Evolutionary conservation across 2,797 vertebrate genomes (phyloP).

Genomic region (Trichosurus vulpecula): DNA sequence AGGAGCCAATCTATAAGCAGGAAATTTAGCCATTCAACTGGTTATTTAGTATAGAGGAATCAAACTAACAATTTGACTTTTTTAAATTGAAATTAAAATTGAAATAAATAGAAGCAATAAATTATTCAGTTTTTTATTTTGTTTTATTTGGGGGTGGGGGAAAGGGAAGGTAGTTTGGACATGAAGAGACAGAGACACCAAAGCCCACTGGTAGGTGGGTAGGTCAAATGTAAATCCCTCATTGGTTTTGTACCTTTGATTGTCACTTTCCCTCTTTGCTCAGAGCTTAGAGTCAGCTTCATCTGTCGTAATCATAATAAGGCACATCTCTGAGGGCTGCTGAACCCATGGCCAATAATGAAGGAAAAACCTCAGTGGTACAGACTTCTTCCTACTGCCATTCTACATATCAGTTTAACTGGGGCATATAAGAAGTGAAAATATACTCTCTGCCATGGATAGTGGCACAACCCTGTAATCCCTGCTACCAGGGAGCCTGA

Average conservation of each 20-base stretch:
- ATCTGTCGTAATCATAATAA: background rate
- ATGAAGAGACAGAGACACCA: background rate
- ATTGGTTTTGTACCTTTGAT: background rate
- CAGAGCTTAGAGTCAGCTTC: background rate
- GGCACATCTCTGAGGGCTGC: background rate
- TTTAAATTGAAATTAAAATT: too few species aligned
- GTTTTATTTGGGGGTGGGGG: background rate
- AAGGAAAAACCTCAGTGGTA: background rate
- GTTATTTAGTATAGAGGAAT: background rate
- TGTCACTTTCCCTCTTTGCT: background rate
- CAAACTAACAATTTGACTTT: background rate
- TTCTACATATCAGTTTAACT: background rate
- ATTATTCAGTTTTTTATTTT: background rate
- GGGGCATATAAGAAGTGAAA: background rate
- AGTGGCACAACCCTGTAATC: background rate
- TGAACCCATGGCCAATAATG: background rate
- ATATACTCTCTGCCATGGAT: background rate
- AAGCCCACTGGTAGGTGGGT: background rate
- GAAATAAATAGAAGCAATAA: background rate
- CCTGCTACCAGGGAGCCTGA: background rate
- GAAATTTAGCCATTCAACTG: background rate
- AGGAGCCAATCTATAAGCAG: background rate
- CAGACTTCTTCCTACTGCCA: background rate
- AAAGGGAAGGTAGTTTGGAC: background rate
- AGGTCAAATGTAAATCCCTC: background rate